phyloP scores from a whole-genome alignment of 2,797 vertebrate species.

The Huso huso region DNA sequence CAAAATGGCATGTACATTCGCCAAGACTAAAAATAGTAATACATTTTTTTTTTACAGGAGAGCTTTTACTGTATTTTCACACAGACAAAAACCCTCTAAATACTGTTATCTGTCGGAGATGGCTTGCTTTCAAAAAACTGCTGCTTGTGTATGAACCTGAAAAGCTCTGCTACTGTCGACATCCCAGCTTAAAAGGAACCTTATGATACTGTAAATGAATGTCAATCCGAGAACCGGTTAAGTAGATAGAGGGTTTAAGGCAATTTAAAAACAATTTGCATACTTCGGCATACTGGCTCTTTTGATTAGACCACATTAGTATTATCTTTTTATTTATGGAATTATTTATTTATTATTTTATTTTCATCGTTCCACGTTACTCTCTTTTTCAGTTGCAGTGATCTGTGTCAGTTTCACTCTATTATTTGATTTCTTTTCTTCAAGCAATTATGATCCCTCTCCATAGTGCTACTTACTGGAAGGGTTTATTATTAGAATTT shows the following conservation, averaged over 20 bases:
- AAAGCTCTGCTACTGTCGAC: constrained; percentile 11
- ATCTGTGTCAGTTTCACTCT: background rate
- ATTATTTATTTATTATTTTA: background rate
- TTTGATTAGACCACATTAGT: constrained; percentile 18
- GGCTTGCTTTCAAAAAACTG: background rate
- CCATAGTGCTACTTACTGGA: constrained; percentile 48
- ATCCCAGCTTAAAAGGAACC: constrained; percentile 13
- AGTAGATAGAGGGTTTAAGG: constrained; percentile 89
- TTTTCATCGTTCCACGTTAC: constrained; percentile 15
- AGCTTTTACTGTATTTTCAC: constrained; percentile 40
- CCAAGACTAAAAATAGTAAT: constrained; percentile 11
- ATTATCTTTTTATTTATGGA: background rate
- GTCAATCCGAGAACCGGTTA: constrained; percentile 31
- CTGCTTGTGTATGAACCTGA: constrained; percentile 3
- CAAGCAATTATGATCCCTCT: constrained; percentile 32
- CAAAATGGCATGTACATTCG: constrained; percentile 34
- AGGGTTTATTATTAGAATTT: constrained; percentile 25
- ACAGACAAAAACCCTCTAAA: constrained; percentile 61
- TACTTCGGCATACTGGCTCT: constrained; percentile 31
- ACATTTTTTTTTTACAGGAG: constrained; percentile 18
- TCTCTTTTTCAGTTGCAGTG: constrained; percentile 25
- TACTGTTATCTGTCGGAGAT: constrained; percentile 27
- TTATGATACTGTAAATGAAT: too few relatives aligned
- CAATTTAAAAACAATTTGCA: constrained; percentile 63
- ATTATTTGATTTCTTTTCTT: constrained; percentile 20